These are phyloP conservation scores for Protosalanx chinensis DNA, from an alignment of 2,797 vertebrate genomes.

Conservation along the genomic window DNA sequence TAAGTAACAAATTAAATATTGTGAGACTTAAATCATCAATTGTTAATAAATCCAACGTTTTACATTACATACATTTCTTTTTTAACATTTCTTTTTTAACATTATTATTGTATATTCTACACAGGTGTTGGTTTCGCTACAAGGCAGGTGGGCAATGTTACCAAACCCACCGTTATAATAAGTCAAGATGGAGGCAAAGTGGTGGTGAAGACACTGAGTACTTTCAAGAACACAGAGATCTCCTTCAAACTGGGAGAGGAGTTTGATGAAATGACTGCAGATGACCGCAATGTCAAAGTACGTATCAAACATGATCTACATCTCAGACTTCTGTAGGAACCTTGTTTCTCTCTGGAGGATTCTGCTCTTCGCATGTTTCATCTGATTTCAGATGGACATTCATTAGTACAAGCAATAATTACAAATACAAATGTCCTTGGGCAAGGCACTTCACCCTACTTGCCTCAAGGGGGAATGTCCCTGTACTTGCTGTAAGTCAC, in stretches of 20 bases:
- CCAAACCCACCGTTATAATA: slow-evolving; percentile 89
- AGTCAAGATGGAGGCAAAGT: slow-evolving; percentile 85
- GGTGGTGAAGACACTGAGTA: slow-evolving; percentile 82
- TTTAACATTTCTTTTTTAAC: no score
- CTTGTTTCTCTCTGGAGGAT: neutral
- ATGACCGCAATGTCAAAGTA: slow-evolving; percentile 91
- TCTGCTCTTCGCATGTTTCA: no score
- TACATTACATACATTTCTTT: no score
- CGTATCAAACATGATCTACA: slow-evolving; percentile 42
- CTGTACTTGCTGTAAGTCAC: no score
- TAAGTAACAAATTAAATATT: no score
- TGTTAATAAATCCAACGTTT: no score
- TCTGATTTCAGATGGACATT: no score
- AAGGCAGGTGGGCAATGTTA: slow-evolving; percentile 87
- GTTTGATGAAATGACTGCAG: slow-evolving; percentile 86
- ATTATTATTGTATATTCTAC: neutral
- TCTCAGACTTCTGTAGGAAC: neutral
- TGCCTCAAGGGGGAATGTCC: no score
- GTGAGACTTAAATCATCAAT: no score
- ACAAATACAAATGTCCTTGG: no score
- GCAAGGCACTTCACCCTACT: no score
- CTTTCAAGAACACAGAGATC: slow-evolving; percentile 91
- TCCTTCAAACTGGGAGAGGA: slow-evolving; percentile 89
- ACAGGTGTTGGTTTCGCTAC: slow-evolving; percentile 88
- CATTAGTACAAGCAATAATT: no score